Evolutionary conservation across 2,888 invertebrate species (phyloP).

Genomic region (Morinoia aosen): DNA sequence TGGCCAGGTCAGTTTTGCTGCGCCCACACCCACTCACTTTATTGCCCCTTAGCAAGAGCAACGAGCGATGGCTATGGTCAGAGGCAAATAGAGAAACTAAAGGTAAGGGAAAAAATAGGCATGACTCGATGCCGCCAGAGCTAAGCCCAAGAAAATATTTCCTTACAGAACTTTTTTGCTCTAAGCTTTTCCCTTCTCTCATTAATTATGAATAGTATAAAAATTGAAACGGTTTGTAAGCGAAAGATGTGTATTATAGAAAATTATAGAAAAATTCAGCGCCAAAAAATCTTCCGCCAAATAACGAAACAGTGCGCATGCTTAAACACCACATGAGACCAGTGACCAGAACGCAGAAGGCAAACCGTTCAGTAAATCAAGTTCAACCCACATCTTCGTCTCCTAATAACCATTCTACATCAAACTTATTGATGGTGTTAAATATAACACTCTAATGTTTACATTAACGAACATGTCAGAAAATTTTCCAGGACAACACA

Average conservation of each 20-base stretch:
- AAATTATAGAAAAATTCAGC: not conserved
- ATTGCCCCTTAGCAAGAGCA: not conserved
- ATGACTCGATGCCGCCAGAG: not conserved
- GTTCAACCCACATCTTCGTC: too few species aligned
- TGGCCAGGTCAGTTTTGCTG: constrained; percentile 13
- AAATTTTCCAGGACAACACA: too few species aligned
- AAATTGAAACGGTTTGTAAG: too few species aligned
- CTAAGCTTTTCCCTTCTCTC: too few species aligned
- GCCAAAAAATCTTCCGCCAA: not conserved
- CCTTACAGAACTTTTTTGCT: not conserved
- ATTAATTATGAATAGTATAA: too few species aligned
- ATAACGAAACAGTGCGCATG: not conserved
- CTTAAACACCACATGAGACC: not conserved
- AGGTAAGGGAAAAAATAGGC: not conserved
- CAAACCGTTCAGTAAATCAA: too few species aligned
- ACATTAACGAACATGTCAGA: too few species aligned
- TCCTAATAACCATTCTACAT: too few species aligned
- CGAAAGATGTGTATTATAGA: too few species aligned
- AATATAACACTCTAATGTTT: not conserved
- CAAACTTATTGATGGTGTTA: too few species aligned
- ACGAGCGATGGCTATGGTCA: not conserved
- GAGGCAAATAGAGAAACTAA: not conserved
- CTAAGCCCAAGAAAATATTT: not conserved
- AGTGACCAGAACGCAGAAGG: too few species aligned
- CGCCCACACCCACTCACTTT: constrained; percentile 24